Base-by-base conservation (phyloP, 1,140 invertebrate genomes). In the Pseudomyrmex gracilis region DNA sequence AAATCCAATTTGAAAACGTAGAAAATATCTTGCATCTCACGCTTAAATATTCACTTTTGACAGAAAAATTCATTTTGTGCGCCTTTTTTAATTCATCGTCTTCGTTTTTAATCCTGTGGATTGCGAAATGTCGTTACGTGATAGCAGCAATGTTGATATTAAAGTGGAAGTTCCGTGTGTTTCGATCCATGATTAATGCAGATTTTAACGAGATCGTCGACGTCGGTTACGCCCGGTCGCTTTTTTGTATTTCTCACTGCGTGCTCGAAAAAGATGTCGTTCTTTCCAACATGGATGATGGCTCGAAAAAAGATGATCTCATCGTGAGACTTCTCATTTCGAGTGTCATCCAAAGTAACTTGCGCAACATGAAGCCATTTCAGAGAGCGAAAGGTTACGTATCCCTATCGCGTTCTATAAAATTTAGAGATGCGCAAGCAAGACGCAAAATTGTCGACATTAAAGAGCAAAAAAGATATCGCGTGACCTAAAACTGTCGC, bases 131-230 rank as follows among this genome's bases (percentile, higher is more conserved):
- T 60, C 43, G n/a, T 70, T 61, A 47, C 17, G 55, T 43, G n/a
- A 60, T 43, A 12, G 55, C 5, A 13, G 20, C 47, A 70, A 58
- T n/a, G 45, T 15, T 24, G 64, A 71, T 80, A 80, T 71, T 71
- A 80, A 80, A 80, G 66, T 58, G 15, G 34, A 68, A 68, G 51
- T 80, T 80, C 9, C 49, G 34, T 34, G 66, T 53, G 53, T 58
- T 70, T 70, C 58, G 76, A 80, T 58, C 34, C 66, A 53, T 20
- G 51, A 7, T 45, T 78, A 78, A 78, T 70, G 64, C 43, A 20
- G 51, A 70, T 70, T 70, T 64, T 83, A 83, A 83, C 61, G 74
- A 84, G 73, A 76, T 84, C 64, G 82, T 61, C 55, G 77, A 73
- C 70, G 22, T 60, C 12, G n/a, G 34, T 43, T 12, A 17, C 20